Evolutionary conservation across 2,888 invertebrate genomes (phyloP).

Genomic region (Cheilosia pagana): DNA sequence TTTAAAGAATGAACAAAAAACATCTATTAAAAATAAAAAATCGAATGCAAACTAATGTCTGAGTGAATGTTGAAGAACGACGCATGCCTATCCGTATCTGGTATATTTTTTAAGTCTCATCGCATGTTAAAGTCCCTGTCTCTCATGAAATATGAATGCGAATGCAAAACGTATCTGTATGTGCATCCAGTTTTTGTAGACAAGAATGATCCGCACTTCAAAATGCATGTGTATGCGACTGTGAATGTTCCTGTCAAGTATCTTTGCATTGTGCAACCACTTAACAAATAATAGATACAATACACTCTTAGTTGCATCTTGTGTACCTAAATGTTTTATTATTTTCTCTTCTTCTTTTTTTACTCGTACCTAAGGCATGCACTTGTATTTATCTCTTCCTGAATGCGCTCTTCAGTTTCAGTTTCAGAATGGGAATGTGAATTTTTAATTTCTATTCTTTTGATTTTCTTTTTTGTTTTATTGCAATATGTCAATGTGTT

Average conservation of each 20-base stretch:
- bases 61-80: slow-evolving; percentile 35
- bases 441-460: slow-evolving; percentile 16
- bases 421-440: slow-evolving; percentile 57
- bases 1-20: slow-evolving; percentile 18
- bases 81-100: slow-evolving; percentile 48
- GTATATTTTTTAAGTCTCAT: slow-evolving; percentile 24
- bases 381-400: slow-evolving; percentile 11
- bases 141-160: slow-evolving; percentile 59
- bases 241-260: slow-evolving; percentile 42
- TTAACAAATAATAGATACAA: slow-evolving; percentile 38
- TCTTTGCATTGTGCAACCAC: slow-evolving; percentile 50
- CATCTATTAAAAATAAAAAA: slow-evolving; percentile 33
- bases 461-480: slow-evolving; percentile 1
- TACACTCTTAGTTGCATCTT: slow-evolving; percentile 61
- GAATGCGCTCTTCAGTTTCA: slow-evolving; percentile 59
- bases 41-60: slow-evolving; percentile 48
- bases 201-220: slow-evolving; percentile 31
- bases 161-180: slow-evolving; percentile 33
- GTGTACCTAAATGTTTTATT: slow-evolving; percentile 27
- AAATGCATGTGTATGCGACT: slow-evolving; percentile 50
- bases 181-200: slow-evolving; percentile 48
- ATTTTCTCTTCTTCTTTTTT: slow-evolving; percentile 9
- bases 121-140: slow-evolving; percentile 56
- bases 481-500: slow-evolving; percentile 57
- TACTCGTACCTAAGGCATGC: slow-evolving; percentile 37